Evolutionary conservation across 2,888 invertebrate genomes (phyloP).

Genomic region (Galeruca laticollis): DNA sequence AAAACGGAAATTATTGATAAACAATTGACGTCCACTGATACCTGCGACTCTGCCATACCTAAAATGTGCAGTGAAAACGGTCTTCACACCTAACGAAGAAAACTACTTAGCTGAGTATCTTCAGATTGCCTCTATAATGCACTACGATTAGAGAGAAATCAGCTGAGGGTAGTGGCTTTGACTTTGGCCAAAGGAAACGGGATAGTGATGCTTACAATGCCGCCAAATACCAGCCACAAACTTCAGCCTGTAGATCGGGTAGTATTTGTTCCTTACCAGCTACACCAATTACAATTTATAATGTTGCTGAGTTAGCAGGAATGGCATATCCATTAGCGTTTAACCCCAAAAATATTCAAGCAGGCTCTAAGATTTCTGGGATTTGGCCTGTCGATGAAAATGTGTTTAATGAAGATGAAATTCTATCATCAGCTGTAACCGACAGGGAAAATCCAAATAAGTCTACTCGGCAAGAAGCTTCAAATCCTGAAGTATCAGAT

Average conservation of each 20-base stretch:
- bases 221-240: neutral
- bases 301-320: conserved; percentile 45
- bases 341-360: conserved; percentile 38
- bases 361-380: conserved; percentile 44
- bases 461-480: too few species aligned
- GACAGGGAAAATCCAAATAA: too few species aligned
- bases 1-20: too few species aligned
- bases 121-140: conserved; percentile 9
- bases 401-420: too few species aligned
- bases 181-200: conserved; percentile 10
- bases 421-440: too few species aligned
- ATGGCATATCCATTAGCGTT: conserved; percentile 45
- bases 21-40: too few species aligned
- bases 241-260: conserved; percentile 14
- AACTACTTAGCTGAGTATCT: conserved; percentile 15
- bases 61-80: conserved; percentile 3
- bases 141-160: conserved; percentile 40
- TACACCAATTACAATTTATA: conserved; percentile 39
- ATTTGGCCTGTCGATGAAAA: too few species aligned
- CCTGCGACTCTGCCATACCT: too few species aligned
- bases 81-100: conserved; percentile 19
- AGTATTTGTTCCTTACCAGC: conserved; percentile 22
- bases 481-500: too few species aligned
- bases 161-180: conserved; percentile 34
- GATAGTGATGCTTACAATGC: conserved; percentile 8